Percentiles rank a stretch among this genome's conserved stretches.
phyloP scores from a whole-genome alignment of 1,140 invertebrate species.

The Berghia stephanieae region DNA sequence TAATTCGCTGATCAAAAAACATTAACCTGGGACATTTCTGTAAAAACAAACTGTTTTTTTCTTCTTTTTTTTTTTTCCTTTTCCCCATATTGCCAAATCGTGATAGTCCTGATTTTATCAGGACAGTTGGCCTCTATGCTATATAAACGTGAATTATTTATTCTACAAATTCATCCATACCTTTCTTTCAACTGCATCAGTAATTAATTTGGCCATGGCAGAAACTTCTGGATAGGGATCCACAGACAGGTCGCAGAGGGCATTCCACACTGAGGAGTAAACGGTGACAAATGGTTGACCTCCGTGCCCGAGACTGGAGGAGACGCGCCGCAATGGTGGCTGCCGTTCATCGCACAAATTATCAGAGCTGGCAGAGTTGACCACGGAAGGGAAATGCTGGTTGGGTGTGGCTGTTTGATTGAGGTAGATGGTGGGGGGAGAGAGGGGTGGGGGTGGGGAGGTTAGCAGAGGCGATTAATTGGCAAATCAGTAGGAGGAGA shows the following conservation, averaged over 20 bases:
- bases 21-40: too few species aligned
- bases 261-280: constrained; percentile 87
- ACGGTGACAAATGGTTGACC: constrained; percentile 68
- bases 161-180: constrained; percentile 67
- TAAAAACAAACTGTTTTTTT: too few species aligned
- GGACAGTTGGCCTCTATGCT: too few species aligned
- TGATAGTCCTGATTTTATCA: too few species aligned
- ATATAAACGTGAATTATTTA: too few species aligned
- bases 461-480: too few species aligned
- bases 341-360: constrained; percentile 23
- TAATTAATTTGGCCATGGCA: constrained; percentile 79
- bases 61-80: too few species aligned
- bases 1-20: too few species aligned
- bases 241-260: constrained; percentile 77
- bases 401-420: constrained; percentile 14
- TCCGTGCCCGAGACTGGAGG: constrained; percentile 45
- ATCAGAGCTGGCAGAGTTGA: constrained; percentile 27
- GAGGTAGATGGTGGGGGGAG: too few species aligned
- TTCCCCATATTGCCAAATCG: too few species aligned
- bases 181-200: constrained; percentile 81
- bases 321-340: constrained; percentile 44
- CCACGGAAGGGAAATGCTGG: constrained; percentile 25
- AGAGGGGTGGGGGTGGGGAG: too few species aligned
- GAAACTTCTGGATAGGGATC: constrained; percentile 88
- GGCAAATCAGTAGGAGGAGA: too few species aligned